Conservation (phyloP, 2,113 vertebrate genomes). For the Cavia porcellus region DNA sequence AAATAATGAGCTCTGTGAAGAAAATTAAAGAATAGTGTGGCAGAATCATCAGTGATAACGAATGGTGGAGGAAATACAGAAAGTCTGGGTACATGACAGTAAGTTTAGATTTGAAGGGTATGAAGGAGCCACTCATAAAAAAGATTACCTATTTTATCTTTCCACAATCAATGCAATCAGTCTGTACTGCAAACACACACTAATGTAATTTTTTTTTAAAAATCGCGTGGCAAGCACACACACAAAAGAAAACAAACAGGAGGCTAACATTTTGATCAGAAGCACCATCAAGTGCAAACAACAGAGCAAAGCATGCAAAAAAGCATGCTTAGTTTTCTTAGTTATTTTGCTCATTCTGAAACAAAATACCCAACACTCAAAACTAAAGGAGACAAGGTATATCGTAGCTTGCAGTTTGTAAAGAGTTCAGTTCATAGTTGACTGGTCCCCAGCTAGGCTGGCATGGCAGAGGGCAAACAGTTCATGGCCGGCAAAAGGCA, state of each 20-base stretch:
- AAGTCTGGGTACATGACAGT: neutral
- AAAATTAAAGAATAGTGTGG: neutral
- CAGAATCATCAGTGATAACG: neutral
- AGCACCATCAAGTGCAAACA: neutral
- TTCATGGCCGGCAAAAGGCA: neutral
- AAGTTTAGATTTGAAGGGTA: neutral
- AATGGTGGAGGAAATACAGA: neutral
- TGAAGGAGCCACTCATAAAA: neutral
- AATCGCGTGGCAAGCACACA: neutral
- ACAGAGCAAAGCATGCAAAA: neutral
- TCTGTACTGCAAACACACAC: neutral
- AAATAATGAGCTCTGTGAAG: neutral
- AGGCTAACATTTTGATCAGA: neutral
- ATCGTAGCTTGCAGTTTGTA: neutral
- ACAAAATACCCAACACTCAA: neutral
- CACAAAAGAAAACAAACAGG: neutral
- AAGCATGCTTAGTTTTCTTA: neutral
- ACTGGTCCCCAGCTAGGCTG: neutral
- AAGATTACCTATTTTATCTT: neutral
- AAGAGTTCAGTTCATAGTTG: neutral
- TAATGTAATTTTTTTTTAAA: neutral
- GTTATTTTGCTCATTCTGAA: neutral
- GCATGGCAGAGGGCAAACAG: neutral
- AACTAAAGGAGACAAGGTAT: neutral
- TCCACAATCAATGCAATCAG: neutral